Percentiles rank a stretch among this genome's conserved stretches.
These are phyloP conservation scores for Heliconius nattereri DNA, from an alignment of 1,140 invertebrate species.

Conservation along the genomic window DNA sequence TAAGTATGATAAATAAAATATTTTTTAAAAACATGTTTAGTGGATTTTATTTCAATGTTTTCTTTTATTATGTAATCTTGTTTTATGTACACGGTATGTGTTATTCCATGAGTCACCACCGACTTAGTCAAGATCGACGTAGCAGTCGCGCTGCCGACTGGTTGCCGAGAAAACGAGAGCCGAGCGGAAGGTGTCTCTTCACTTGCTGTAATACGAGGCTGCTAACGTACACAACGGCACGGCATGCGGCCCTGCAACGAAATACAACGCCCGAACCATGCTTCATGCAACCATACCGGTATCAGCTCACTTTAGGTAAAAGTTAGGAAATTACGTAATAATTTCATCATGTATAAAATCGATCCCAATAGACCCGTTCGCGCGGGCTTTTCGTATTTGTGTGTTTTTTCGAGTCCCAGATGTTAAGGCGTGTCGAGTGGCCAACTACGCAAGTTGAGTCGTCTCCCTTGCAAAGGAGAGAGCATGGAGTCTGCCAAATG, in stretches of 20 bases:
- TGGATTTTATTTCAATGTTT: slow-evolving; percentile 46
- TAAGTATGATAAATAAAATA: slow-evolving; percentile 78
- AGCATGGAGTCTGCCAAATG: slow-evolving; percentile 11
- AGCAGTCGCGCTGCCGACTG: slow-evolving; percentile 52
- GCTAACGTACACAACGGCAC: slow-evolving; percentile 37
- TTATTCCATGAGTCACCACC: slow-evolving; percentile 79
- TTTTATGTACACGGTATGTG: slow-evolving; percentile 73
- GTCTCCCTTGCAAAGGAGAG: not conserved
- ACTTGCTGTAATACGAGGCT: slow-evolving; percentile 42
- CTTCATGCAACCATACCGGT: slow-evolving; percentile 53
- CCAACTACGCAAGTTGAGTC: slow-evolving; percentile 8
- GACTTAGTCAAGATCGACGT: slow-evolving; percentile 53
- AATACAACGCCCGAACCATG: slow-evolving; percentile 48
- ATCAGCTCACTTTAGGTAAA: slow-evolving; percentile 79
- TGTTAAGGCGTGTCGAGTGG: slow-evolving; percentile 20
- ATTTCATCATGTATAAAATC: slow-evolving; percentile 44
- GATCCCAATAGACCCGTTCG: slow-evolving; percentile 38
- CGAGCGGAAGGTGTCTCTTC: slow-evolving; percentile 29
- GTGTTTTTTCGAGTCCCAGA: slow-evolving; percentile 44
- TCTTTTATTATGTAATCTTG: slow-evolving; percentile 53
- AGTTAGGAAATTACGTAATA: slow-evolving; percentile 63
- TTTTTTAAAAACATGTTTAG: slow-evolving; percentile 55
- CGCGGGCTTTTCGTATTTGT: slow-evolving; percentile 57
- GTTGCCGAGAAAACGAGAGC: slow-evolving; percentile 33
- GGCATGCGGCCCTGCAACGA: slow-evolving; percentile 43